phyloP scores from a whole-genome alignment of 1,140 invertebrate genomes.

The Aphelenchoides besseyi region DNA sequence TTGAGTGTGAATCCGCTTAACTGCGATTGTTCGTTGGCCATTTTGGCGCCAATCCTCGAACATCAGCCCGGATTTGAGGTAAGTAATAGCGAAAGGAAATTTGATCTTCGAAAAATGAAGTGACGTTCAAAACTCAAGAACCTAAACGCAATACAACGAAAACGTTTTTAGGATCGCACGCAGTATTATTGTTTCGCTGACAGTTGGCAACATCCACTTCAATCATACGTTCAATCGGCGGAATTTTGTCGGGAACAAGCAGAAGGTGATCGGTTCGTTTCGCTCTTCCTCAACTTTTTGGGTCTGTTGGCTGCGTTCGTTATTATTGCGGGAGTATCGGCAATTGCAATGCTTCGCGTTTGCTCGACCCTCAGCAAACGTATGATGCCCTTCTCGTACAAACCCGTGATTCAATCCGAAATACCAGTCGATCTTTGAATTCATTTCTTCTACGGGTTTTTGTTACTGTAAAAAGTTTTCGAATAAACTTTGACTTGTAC shows the following conservation, averaged over 20 bases:
- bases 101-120: background rate
- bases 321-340: conserved; percentile 15
- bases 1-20: conserved; percentile 25
- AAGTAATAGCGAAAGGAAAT: conserved; percentile 2
- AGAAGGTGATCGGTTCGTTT: conserved; percentile 5
- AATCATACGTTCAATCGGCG: conserved; percentile 31
- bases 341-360: conserved; percentile 12
- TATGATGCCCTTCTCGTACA: conserved; percentile 30
- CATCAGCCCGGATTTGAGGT: conserved; percentile 32
- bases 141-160: background rate
- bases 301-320: conserved; percentile 16
- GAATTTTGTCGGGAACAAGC: conserved; percentile 25
- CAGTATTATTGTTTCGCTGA: conserved; percentile 44
- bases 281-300: conserved; percentile 26
- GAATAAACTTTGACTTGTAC: no score
- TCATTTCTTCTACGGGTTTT: background rate
- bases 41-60: conserved; percentile 9
- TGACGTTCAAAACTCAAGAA: background rate
- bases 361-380: conserved; percentile 11
- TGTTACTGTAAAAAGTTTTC: no score
- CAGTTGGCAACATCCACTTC: conserved; percentile 38
- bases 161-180: conserved; percentile 34
- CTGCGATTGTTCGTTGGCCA: conserved; percentile 28
- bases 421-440: conserved; percentile 25
- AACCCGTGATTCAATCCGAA: conserved; percentile 31